A percentile compares a stretch with the other conserved stretches of the same genome.
These are phyloP conservation scores for Ypsolopha scabrella DNA, from an alignment of 2,888 invertebrate species.

Conservation along the genomic window DNA sequence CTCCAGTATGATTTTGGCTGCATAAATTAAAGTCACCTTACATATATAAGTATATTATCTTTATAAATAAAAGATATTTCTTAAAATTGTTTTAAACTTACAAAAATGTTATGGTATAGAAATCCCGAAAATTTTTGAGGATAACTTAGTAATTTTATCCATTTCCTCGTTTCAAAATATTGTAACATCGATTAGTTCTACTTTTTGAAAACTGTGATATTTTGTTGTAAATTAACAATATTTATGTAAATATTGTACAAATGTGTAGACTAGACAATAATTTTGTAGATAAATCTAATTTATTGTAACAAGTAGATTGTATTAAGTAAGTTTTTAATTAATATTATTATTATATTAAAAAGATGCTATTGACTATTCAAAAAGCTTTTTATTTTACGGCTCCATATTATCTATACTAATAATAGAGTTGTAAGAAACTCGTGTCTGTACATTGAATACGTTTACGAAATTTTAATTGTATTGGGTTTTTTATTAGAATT, in stretches of 20 bases:
- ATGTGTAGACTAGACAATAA: neutral
- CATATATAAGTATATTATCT: too few species aligned
- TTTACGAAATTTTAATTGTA: too few species aligned
- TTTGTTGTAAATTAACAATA: slow-evolving; percentile 3
- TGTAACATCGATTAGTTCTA: neutral
- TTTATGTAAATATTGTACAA: slow-evolving; percentile 2
- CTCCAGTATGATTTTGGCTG: too few species aligned
- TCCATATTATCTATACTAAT: neutral
- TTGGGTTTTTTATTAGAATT: too few species aligned
- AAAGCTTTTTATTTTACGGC: neutral
- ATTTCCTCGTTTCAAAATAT: neutral
- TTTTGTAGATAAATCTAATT: slow-evolving; percentile 2
- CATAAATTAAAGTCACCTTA: too few species aligned
- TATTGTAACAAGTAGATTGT: neutral
- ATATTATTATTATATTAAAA: neutral
- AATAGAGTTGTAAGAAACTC: too few species aligned
- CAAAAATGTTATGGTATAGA: too few species aligned
- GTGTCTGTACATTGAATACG: too few species aligned
- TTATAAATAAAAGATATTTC: too few species aligned
- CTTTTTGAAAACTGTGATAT: slow-evolving; percentile 5
- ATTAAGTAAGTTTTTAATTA: neutral
- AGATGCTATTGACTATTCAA: neutral
- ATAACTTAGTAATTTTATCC: too few species aligned
- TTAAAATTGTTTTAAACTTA: too few species aligned
- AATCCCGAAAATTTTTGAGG: too few species aligned